Conservation (phyloP, 2,113 vertebrate species). For the Crotalus helleri region DNA sequence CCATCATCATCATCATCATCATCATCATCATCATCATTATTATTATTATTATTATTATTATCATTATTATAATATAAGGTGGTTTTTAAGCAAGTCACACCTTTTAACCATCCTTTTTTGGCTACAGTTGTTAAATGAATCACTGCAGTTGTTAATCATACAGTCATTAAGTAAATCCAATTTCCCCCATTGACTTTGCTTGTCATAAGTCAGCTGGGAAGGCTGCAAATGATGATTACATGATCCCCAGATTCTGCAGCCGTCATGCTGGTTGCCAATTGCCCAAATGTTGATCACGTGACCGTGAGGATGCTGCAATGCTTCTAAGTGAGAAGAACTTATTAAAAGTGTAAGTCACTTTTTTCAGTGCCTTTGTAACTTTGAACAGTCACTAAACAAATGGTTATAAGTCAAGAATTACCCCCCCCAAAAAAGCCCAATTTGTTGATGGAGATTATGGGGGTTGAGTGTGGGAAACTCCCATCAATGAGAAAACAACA, state of each 20-base stretch:
- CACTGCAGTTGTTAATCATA: not conserved
- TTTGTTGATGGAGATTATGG: not conserved
- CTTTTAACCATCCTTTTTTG: not conserved
- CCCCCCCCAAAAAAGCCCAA: not conserved
- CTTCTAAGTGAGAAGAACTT: not conserved
- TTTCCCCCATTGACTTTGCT: not conserved
- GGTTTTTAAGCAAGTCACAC: not conserved
- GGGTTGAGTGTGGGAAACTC: not conserved
- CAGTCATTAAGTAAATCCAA: not conserved
- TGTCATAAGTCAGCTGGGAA: not conserved
- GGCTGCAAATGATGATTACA: not conserved
- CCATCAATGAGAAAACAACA: not conserved
- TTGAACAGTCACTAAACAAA: not conserved
- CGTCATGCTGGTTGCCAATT: not conserved
- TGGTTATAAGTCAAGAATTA: not conserved
- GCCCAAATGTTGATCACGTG: not conserved
- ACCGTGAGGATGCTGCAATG: not conserved
- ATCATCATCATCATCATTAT: accelerated
- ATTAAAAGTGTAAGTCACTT: not conserved
- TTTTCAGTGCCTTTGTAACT: not conserved
- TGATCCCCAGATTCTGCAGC: not conserved
- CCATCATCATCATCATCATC: too few relatives aligned
- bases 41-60: accelerated
- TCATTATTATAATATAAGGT: not conserved
- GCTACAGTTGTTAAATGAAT: not conserved